These are phyloP conservation scores for Parambassis ranga DNA, from an alignment of 2,797 vertebrate species.

Conservation along the genomic window DNA sequence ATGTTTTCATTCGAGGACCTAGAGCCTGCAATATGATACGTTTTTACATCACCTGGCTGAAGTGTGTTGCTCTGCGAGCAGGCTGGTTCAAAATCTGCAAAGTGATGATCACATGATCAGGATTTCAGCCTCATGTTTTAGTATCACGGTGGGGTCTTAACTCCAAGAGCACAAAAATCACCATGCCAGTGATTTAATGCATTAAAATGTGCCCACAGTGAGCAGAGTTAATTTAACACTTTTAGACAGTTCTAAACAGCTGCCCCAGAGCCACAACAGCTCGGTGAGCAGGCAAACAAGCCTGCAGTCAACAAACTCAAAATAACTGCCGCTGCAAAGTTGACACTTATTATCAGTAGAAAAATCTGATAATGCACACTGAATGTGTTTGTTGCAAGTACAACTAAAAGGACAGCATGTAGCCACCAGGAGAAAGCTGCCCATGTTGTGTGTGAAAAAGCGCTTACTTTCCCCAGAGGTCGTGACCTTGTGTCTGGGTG, in stretches of 20 bases:
- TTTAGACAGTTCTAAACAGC: conserved; percentile 46
- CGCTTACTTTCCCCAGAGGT: conserved; percentile 16
- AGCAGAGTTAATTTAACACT: conserved; percentile 46
- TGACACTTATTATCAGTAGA: conserved; percentile 10
- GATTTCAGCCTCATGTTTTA: conserved; percentile 12
- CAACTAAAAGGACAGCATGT: background rate
- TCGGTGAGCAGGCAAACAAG: conserved; percentile 31
- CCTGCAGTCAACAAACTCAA: conserved; percentile 26
- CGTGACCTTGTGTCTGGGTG: conserved; percentile 38
- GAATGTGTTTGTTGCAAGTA: background rate
- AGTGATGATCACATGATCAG: no score
- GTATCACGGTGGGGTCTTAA: background rate
- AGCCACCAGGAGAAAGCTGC: background rate
- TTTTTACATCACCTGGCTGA: no score
- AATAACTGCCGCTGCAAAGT: conserved; percentile 31
- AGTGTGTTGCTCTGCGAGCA: no score
- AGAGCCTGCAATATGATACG: no score
- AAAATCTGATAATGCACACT: background rate
- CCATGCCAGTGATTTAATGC: conserved; percentile 23
- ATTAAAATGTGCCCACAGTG: conserved; percentile 38
- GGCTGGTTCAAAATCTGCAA: no score
- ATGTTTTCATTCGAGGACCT: no score
- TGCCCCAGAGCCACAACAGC: conserved; percentile 20
- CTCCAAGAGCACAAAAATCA: conserved; percentile 5
- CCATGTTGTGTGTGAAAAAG: background rate